Evolutionary conservation across 1,140 invertebrate genomes (phyloP).

Genomic region (Pachypsylla venusta): DNA sequence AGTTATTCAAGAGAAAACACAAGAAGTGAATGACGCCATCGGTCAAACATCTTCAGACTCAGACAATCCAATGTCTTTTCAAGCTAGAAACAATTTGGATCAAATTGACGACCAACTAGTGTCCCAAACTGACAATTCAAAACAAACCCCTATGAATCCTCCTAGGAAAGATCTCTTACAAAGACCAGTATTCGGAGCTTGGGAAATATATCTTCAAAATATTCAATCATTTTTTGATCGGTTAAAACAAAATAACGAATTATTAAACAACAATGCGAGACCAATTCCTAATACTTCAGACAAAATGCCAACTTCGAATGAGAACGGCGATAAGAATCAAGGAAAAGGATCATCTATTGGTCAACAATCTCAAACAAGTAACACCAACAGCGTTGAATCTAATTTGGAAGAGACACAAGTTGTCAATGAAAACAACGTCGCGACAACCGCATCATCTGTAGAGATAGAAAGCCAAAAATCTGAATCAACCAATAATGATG

Average conservation of each 20-base stretch:
- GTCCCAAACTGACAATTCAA: not conserved
- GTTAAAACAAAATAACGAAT: not conserved
- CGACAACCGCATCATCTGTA: no score
- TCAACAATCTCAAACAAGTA: no score
- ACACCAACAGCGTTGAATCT: no score
- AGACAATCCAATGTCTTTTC: not conserved
- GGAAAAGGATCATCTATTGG: no score
- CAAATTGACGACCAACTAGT: not conserved
- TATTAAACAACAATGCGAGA: not conserved
- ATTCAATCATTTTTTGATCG: not conserved
- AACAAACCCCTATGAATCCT: not conserved
- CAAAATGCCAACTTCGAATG: conserved; percentile 8
- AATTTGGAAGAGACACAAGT: no score
- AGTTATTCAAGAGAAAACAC: not conserved
- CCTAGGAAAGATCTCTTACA: not conserved
- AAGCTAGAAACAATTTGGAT: not conserved
- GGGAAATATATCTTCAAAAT: not conserved
- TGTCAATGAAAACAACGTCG: no score
- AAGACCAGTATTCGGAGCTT: not conserved
- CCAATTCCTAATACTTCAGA: not conserved
- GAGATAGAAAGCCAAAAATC: no score
- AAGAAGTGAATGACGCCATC: not conserved
- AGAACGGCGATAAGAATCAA: no score
- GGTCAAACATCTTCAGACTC: not conserved
- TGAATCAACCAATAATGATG: no score